Evolutionary conservation across 2,113 vertebrate species (phyloP).

Genomic region (Notothenia rossii): DNA sequence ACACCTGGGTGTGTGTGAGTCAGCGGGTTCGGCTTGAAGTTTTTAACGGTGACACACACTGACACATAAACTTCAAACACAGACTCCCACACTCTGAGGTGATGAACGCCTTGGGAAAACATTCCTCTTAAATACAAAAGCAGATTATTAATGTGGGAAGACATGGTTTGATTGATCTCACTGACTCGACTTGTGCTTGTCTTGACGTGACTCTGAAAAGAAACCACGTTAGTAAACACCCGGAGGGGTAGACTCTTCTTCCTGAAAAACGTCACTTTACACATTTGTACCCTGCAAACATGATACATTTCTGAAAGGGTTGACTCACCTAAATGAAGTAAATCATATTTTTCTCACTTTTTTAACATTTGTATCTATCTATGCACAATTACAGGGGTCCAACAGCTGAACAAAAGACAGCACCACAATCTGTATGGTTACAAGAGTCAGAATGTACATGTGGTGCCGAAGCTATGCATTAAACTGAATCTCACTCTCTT

Average conservation of each 20-base stretch:
- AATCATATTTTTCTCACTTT: not conserved
- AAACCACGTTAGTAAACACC: constrained; percentile 56
- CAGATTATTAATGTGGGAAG: constrained; percentile 53
- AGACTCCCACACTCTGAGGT: constrained; percentile 43
- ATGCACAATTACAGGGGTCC: not conserved
- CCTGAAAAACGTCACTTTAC: constrained; percentile 40
- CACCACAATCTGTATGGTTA: not conserved
- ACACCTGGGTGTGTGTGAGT: constrained; percentile 47
- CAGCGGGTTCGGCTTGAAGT: constrained; percentile 21
- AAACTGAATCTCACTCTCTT: not conserved
- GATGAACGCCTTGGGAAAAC: constrained; percentile 39
- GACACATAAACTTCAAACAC: constrained; percentile 48
- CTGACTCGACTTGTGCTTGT: constrained; percentile 48
- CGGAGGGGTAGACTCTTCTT: constrained; percentile 16
- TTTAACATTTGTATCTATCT: not conserved
- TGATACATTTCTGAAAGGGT: not conserved
- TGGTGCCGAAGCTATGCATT: not conserved
- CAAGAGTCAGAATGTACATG: not conserved
- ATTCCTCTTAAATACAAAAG: constrained; percentile 42
- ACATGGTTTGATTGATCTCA: constrained; percentile 11
- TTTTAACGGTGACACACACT: constrained; percentile 39
- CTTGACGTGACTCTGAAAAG: constrained; percentile 57
- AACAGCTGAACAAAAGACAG: not conserved
- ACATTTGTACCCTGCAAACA: not conserved
- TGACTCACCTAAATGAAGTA: not conserved